These are phyloP conservation scores for Saturnia japonica DNA, from an alignment of 2,888 invertebrate genomes.

Conservation along the genomic window DNA sequence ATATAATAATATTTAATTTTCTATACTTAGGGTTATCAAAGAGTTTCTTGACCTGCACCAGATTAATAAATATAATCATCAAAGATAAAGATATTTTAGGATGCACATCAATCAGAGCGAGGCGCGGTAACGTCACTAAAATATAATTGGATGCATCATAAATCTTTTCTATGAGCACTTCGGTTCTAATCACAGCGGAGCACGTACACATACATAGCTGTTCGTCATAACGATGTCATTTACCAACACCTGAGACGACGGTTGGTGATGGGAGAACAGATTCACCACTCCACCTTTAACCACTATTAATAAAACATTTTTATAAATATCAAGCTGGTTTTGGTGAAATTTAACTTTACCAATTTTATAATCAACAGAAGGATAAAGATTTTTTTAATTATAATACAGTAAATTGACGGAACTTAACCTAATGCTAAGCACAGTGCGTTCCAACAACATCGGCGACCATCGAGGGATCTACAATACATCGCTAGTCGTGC, in stretches of 20 bases:
- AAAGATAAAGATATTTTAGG: slow-evolving; percentile 38
- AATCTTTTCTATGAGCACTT: slow-evolving; percentile 35
- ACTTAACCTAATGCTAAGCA: too few species aligned
- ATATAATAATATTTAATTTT: background rate
- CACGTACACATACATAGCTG: background rate
- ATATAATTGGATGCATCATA: slow-evolving; percentile 54
- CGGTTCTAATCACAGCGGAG: slow-evolving; percentile 6
- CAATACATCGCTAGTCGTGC: too few species aligned
- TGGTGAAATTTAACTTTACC: background rate
- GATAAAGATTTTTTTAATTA: too few species aligned
- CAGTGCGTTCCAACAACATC: too few species aligned
- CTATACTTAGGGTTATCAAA: background rate
- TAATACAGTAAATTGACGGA: too few species aligned
- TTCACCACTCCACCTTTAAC: background rate
- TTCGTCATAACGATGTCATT: slow-evolving; percentile 32
- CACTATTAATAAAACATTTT: background rate
- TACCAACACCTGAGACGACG: slow-evolving; percentile 45
- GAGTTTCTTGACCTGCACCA: background rate
- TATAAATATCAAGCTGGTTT: background rate
- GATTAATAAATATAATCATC: slow-evolving; percentile 16
- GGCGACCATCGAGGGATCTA: too few species aligned
- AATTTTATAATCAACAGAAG: too few species aligned
- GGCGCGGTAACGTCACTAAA: slow-evolving; percentile 42
- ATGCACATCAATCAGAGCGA: slow-evolving; percentile 50
- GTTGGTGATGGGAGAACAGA: background rate